These are phyloP conservation scores for Brachyptera risi DNA, from an alignment of 2,888 invertebrate genomes.

Conservation along the genomic window DNA sequence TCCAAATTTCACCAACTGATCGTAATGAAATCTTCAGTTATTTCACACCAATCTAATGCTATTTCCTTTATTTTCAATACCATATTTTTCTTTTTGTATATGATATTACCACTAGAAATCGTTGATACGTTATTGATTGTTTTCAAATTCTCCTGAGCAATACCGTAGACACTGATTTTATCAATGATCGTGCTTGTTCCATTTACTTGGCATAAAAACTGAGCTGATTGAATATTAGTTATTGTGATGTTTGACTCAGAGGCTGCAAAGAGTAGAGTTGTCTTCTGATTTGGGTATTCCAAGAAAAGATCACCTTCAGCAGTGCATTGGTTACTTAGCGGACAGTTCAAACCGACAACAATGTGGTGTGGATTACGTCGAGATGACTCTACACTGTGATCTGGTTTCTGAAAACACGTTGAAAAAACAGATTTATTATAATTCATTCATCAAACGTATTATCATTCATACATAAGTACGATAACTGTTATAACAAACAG, in stretches of 20 bases:
- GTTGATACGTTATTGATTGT: not conserved
- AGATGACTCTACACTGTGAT: too few species aligned
- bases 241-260: not conserved
- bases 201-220: not conserved
- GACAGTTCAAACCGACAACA: not conserved
- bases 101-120: not conserved
- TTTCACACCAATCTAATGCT: not conserved
- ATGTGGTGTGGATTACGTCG: not conserved
- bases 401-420: too few species aligned
- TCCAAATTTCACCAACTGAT: not conserved
- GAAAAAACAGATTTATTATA: too few species aligned
- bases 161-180: not conserved
- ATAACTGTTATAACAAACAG: too few species aligned
- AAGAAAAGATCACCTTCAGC: not conserved
- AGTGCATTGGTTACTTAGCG: not conserved
- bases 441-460: too few species aligned
- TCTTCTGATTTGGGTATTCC: not conserved
- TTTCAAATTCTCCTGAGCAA: too few species aligned
- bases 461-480: too few species aligned
- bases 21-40: not conserved
- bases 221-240: not conserved
- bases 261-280: not conserved
- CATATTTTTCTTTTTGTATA: not conserved
- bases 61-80: not conserved
- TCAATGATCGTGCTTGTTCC: not conserved